Conservation (phyloP, 2,888 invertebrate species). For the Agrochola lychnidis region DNA sequence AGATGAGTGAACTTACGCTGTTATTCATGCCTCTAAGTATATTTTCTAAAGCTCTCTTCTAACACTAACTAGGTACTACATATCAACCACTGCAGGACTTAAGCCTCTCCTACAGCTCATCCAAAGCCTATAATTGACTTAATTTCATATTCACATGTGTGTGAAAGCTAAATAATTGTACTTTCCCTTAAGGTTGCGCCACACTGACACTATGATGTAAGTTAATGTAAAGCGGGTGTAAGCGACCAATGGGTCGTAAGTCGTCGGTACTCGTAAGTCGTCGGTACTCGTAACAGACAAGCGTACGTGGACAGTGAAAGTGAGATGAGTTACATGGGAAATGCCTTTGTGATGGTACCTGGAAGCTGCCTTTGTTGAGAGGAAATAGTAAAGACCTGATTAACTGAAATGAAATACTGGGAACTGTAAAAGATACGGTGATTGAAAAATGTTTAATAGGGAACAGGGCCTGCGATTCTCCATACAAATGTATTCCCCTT, state of each 20-base stretch:
- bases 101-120: too few species aligned
- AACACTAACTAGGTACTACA: too few species aligned
- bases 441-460: too few species aligned
- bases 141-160: constrained; percentile 21
- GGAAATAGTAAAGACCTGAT: neutral
- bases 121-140: constrained; percentile 8
- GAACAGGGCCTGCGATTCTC: too few species aligned
- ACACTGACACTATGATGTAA: constrained; percentile 46
- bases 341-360: constrained; percentile 18
- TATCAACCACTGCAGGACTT: too few species aligned
- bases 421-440: neutral
- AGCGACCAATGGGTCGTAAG: constrained; percentile 26
- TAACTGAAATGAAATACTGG: neutral
- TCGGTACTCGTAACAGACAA: neutral
- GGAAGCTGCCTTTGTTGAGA: constrained; percentile 14
- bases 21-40: too few species aligned
- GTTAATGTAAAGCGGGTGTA: constrained; percentile 33
- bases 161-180: constrained; percentile 56
- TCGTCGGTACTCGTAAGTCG: neutral
- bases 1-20: too few species aligned
- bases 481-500: too few species aligned
- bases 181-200: constrained; percentile 58
- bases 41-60: too few species aligned
- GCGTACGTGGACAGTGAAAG: constrained; percentile 50
- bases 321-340: constrained; percentile 44